These are phyloP conservation scores for Butorides virescens DNA, from an alignment of 2,113 vertebrate genomes.

Conservation along the genomic window DNA sequence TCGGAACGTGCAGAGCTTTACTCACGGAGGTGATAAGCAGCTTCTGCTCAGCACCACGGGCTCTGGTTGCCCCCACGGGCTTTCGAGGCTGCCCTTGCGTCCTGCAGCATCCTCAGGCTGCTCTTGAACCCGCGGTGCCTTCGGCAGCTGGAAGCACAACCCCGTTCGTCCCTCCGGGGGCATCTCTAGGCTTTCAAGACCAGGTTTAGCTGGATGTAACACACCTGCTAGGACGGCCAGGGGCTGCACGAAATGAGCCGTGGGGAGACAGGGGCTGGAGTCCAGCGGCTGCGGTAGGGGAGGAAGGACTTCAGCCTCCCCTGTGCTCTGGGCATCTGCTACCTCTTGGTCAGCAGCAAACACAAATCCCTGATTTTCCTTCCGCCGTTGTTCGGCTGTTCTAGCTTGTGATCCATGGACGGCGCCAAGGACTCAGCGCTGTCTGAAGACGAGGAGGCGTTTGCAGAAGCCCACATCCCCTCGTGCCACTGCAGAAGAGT, in stretches of 20 bases:
- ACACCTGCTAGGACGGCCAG: background rate
- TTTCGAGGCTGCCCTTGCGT: background rate
- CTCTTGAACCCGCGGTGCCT: background rate
- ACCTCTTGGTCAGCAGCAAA: background rate
- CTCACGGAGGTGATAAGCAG: background rate
- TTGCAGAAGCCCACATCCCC: background rate
- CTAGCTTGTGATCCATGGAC: too few relatives aligned
- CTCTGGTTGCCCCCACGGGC: background rate
- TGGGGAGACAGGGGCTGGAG: too few relatives aligned
- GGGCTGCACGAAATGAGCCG: background rate
- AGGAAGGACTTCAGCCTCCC: background rate
- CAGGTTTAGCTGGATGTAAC: fast-evolving
- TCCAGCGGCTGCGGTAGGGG: background rate
- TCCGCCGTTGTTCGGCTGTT: fast-evolving
- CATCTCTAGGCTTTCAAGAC: background rate
- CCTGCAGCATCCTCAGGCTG: background rate
- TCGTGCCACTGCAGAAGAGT: background rate
- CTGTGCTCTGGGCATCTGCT: background rate
- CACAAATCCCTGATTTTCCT: background rate
- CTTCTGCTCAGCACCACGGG: background rate
- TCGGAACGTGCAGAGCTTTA: fast-evolving
- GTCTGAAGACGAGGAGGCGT: background rate
- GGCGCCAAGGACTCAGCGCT: fast-evolving
- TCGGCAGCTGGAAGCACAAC: background rate
- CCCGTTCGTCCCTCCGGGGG: fast-evolving